phyloP scores from a whole-genome alignment of 2,888 invertebrate species.

The Agrotis ipsilon region DNA sequence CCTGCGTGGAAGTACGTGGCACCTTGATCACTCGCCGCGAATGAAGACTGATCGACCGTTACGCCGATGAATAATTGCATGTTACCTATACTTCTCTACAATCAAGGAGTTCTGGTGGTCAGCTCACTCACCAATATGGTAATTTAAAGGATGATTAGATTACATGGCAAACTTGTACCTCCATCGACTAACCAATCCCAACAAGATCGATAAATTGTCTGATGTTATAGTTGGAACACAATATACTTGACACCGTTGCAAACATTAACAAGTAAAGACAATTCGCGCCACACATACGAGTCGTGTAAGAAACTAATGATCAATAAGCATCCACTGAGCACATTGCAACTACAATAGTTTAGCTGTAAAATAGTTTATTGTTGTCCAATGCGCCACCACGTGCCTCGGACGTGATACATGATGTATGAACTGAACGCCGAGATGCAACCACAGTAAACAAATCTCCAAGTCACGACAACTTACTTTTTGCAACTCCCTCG shows the following conservation, averaged over 20 bases:
- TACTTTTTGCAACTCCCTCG: conserved; percentile 64
- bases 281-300: conserved; percentile 31
- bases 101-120: conserved; percentile 54
- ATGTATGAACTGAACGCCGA: conserved; percentile 73
- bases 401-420: conserved; percentile 81
- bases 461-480: conserved; percentile 75
- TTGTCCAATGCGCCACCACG: conserved; percentile 77
- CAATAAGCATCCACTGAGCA: conserved; percentile 67
- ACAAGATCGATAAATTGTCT: conserved; percentile 21
- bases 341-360: conserved; percentile 70
- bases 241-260: conserved; percentile 62
- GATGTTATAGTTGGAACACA: conserved; percentile 24
- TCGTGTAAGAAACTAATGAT: conserved; percentile 61
- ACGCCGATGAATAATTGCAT: conserved; percentile 49
- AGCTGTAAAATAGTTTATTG: conserved; percentile 79
- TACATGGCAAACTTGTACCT: conserved; percentile 29
- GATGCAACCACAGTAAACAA: conserved; percentile 69
- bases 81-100: conserved; percentile 41
- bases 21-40: conserved; percentile 51
- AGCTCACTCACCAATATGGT: conserved; percentile 33
- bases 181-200: conserved; percentile 7
- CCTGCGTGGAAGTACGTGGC: conserved; percentile 48
- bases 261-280: conserved; percentile 47
- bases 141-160: conserved; percentile 38
- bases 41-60: conserved; percentile 41